Base-by-base conservation (phyloP, 2,888 invertebrate species). In the Anthrax anthrax region DNA sequence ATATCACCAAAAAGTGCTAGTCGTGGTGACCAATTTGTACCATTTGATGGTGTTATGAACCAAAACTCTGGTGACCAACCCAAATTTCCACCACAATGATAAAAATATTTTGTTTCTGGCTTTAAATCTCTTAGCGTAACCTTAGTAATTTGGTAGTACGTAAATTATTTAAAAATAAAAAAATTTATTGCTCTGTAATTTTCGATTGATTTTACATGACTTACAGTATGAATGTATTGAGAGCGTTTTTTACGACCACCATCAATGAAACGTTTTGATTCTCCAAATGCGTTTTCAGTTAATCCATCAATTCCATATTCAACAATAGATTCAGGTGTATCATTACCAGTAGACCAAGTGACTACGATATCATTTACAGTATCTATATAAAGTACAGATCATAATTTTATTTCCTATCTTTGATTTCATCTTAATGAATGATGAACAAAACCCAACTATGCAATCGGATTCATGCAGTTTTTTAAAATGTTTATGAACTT, bases 1-100 rank as follows among this genome's bases (percentile, higher is more conserved):
- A 97, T 81, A 64, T 96, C 96, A 0, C 96, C 96, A 61, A 81
- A 95, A 55, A 96, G 77, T 23, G 86, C 94, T 37, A 94, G 71
- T 17, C 76, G 74, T 0, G 91, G 87, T 17, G 78, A 73, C 90
- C 90, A 92, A 52, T 79, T 61, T 19, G 72, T 71, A 14, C 76
- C 74, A 2, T 68, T 65, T 1, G 84, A 84, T 1, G 78, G 72
- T 0, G 90, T 86, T 55, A 70, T 75, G 67, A 95, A 88, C 60
- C 73, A 77, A 66, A 84, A 92, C 56, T 76, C 54, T 34, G 78
- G 73, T 0, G 92, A 92, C 91, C 91, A 92, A 1, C 89, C 90
- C 49, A 73, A 63, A 12, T 70, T 60, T 50, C 88, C 86, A 14
- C 90, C 90, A 57, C 80, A 84, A 57, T 86, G 85, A 64, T 90